Evolutionary conservation across 1,140 invertebrate genomes (phyloP).

Genomic region (Melanaphis sacchari): DNA sequence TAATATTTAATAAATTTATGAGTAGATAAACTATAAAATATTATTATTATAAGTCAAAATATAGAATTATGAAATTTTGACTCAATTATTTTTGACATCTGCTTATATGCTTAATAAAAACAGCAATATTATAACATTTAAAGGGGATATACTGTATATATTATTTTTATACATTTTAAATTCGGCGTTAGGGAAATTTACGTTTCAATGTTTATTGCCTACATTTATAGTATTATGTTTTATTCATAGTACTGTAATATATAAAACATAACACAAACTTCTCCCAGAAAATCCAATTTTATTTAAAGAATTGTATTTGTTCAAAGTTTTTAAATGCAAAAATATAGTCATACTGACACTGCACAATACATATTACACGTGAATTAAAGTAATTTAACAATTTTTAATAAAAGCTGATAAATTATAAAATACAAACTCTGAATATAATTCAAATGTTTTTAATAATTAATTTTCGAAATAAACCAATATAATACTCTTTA

Average conservation of each 20-base stretch:
- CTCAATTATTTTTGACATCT: background rate
- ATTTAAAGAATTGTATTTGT: background rate
- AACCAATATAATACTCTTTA: background rate
- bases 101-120: background rate
- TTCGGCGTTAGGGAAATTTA: background rate
- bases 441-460: background rate
- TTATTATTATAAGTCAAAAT: background rate
- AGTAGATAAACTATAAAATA: background rate
- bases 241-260: background rate
- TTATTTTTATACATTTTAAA: background rate
- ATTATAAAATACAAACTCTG: background rate
- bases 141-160: background rate
- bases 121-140: background rate
- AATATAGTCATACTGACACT: background rate
- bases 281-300: background rate
- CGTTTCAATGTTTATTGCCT: background rate
- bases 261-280: background rate
- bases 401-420: background rate
- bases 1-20: background rate
- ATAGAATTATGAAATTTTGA: background rate
- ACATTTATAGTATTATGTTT: background rate
- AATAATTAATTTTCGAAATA: background rate
- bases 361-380: background rate
- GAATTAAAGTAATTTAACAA: background rate
- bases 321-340: background rate